A percentile compares a stretch with the other conserved stretches of the same genome.
These are phyloP conservation scores for Agriopis leucophaearia DNA, from an alignment of 2,888 invertebrate genomes.

Conservation along the genomic window DNA sequence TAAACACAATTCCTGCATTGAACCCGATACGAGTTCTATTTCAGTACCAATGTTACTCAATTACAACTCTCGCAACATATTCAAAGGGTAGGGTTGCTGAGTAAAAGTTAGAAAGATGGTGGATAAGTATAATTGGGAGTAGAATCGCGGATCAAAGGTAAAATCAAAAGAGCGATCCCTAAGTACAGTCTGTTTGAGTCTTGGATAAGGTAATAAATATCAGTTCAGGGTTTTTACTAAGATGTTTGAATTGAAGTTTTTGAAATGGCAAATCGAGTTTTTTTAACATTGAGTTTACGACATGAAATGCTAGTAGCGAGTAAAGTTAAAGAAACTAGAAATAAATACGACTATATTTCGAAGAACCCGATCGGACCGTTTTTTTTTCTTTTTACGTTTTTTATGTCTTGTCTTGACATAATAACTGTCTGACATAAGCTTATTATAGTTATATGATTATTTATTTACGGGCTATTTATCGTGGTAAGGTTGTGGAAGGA, in stretches of 20 bases:
- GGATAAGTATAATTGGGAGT: slow-evolving; percentile 7
- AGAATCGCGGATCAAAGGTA: not conserved
- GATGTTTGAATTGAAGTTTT: no score
- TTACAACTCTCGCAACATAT: slow-evolving; percentile 23
- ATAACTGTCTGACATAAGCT: no score
- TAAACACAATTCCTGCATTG: slow-evolving; percentile 25
- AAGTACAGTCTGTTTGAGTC: slow-evolving; percentile 2
- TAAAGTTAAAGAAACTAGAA: not conserved
- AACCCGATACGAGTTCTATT: slow-evolving; percentile 31
- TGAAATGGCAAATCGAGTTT: no score
- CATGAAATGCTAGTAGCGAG: not conserved
- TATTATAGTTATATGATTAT: no score
- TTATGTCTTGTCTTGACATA: no score
- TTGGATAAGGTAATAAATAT: not conserved
- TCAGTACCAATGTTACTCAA: slow-evolving; percentile 32
- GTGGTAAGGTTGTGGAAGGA: no score
- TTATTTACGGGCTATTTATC: no score
- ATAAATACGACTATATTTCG: no score
- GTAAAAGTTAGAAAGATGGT: slow-evolving; percentile 4
- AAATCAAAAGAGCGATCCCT: not conserved
- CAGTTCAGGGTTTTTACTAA: not conserved
- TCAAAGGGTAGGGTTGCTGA: slow-evolving; percentile 29
- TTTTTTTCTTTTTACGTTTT: no score
- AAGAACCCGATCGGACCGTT: no score
- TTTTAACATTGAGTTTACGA: no score